Conservation (phyloP, 2,797 vertebrate species). For the Tragopan temminckii region DNA sequence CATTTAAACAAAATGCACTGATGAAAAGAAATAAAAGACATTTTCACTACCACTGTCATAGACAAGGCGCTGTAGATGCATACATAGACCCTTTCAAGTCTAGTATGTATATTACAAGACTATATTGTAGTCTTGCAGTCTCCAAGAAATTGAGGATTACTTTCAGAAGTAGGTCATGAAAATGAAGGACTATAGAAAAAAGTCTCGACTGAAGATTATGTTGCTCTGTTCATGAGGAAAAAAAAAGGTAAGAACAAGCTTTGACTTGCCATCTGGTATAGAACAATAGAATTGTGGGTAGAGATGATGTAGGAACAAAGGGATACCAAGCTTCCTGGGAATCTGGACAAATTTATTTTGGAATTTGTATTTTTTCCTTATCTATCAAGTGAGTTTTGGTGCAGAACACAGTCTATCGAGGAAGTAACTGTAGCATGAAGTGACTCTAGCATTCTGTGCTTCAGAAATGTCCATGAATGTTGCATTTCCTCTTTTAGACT, state of each 20-base stretch:
- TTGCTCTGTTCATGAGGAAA: neutral
- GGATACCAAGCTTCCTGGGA: neutral
- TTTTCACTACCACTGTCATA: neutral
- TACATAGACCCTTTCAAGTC: neutral
- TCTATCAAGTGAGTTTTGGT: neutral
- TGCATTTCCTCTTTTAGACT: neutral
- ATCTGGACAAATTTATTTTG: neutral
- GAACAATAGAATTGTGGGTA: neutral
- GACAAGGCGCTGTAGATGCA: neutral
- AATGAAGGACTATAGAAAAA: neutral
- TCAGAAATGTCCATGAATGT: neutral
- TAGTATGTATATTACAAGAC: neutral
- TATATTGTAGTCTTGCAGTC: too few relatives aligned
- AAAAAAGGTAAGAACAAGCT: neutral
- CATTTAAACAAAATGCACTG: neutral
- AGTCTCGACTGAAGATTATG: neutral
- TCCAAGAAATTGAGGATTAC: neutral
- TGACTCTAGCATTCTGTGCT: neutral
- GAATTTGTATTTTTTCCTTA: neutral
- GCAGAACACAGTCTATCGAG: neutral
- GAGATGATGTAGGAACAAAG: neutral
- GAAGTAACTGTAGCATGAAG: rapidly evolving
- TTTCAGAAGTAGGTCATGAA: neutral
- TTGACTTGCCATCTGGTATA: neutral
- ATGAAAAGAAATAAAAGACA: neutral